These are phyloP conservation scores for Phacellophora camtschatica DNA, from an alignment of 30 jellyfish, hydroid and myxozoan species.

Conservation along the genomic window DNA sequence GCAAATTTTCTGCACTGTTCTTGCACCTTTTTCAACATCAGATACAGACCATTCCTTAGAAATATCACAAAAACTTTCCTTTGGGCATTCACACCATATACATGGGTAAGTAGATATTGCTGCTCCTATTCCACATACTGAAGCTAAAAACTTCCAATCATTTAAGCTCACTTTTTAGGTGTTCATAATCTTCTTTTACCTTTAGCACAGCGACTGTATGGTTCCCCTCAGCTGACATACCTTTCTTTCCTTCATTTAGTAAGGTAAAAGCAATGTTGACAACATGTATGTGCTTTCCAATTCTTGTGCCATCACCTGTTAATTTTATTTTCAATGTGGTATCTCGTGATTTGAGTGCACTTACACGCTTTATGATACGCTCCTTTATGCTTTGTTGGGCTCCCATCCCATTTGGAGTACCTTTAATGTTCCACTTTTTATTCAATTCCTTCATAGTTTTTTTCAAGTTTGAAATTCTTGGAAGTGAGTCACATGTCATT, in stretches of 20 bases:
- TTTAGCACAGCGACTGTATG: constrained; percentile 14
- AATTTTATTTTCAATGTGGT: not conserved
- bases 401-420: not conserved
- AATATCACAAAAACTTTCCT: not conserved
- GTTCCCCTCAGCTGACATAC: constrained; percentile 25
- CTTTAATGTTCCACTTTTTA: not conserved
- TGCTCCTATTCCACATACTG: constrained; percentile 21
- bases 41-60: constrained; percentile 6
- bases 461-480: not conserved
- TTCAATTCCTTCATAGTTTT: not conserved
- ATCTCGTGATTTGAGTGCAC: not conserved
- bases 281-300: constrained; percentile 40
- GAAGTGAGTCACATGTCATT: not conserved
- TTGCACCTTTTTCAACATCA: not conserved
- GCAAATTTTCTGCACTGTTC: not conserved
- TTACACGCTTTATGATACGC: not conserved
- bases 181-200: constrained; percentile 8
- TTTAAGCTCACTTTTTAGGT: not conserved
- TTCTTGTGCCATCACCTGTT: constrained; percentile 38
- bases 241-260: constrained; percentile 3
- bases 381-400: constrained; percentile 7
- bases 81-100: constrained; percentile 50
- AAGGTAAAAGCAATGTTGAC: constrained; percentile 10
- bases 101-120: constrained; percentile 22
- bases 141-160: constrained; percentile 47